Base-by-base conservation (phyloP, 2,888 invertebrate genomes). In the Homarus gammarus region DNA sequence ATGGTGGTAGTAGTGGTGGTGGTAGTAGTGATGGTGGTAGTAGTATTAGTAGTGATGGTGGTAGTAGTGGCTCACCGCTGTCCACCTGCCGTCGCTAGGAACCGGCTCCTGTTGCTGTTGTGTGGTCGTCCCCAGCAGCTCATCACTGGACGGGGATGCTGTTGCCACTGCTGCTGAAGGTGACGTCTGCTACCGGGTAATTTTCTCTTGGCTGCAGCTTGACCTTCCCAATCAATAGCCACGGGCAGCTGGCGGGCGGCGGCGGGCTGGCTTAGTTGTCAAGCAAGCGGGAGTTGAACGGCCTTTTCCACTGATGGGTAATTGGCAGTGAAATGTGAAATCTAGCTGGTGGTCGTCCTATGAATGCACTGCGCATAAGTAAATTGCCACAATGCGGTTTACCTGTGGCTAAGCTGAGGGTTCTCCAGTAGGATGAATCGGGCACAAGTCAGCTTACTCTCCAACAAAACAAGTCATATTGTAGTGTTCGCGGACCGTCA, bases 221-320 rank as follows among this genome's bases (percentile, higher is more conserved):
- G 79, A 70, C 70, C 70, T 70, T 22, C 70, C 70, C 70, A 70
- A 70, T 70, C 70, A 31, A 22, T 81, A 61, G 64, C 81, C 81
- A 8, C 38, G 33, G 70, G 70, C 70, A 70, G 70, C 10, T 12
- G 78, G 33, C 56, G 77, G 77, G 49, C 36, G 78, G 56, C 78
- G 78, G 56, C 33, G 51, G 56, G 51, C 27, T 56, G 56, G 36
- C 78, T 56, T 44, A 22, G 56, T 56, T 56, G 56, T 56, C 56
- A 56, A 56, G 56, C 56, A 56, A 56, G 18, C 22, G 56, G 56
- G 15, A 36, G 56, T 78, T 78, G 51, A 78, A 33, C 33, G 78
- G 78, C 36, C 56, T 27, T 44, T 77, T 77, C 49, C 27, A 49
- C 44, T 77, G 49, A 44, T 5, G 44, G 44, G 44, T 44, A 12